These are phyloP conservation scores for Sorex fumeus DNA, from an alignment of 2,113 vertebrate species.

Conservation along the genomic window DNA sequence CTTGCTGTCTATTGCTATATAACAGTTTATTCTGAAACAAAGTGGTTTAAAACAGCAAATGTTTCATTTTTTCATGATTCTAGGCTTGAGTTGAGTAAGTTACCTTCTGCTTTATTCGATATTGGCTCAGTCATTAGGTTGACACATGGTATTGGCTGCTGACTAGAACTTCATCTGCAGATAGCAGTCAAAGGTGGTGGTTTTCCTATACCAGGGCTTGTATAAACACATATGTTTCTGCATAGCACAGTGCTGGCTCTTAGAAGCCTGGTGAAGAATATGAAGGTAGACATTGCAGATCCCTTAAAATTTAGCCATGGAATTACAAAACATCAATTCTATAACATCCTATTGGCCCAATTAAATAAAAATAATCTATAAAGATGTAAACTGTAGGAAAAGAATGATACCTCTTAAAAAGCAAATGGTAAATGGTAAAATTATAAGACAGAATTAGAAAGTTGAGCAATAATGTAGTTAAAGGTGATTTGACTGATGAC, in stretches of 20 bases:
- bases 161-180: not conserved
- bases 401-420: not conserved
- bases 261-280: not conserved
- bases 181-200: not conserved
- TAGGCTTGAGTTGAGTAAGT: not conserved
- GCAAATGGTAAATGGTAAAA: not conserved
- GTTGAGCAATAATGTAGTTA: not conserved
- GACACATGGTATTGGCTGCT: not conserved
- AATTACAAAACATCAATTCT: not conserved
- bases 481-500: not conserved
- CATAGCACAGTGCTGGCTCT: not conserved
- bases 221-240: not conserved
- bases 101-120: not conserved
- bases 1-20: not conserved
- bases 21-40: not conserved
- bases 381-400: not conserved
- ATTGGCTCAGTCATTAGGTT: not conserved
- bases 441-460: not conserved
- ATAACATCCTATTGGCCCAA: not conserved
- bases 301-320: not conserved
- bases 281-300: not conserved
- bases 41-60: not conserved
- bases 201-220: not conserved
- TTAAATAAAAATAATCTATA: not conserved
- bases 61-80: not conserved